These are phyloP conservation scores for Polypedilum vanderplanki DNA, from an alignment of 1,140 invertebrate genomes.

Conservation along the genomic window DNA sequence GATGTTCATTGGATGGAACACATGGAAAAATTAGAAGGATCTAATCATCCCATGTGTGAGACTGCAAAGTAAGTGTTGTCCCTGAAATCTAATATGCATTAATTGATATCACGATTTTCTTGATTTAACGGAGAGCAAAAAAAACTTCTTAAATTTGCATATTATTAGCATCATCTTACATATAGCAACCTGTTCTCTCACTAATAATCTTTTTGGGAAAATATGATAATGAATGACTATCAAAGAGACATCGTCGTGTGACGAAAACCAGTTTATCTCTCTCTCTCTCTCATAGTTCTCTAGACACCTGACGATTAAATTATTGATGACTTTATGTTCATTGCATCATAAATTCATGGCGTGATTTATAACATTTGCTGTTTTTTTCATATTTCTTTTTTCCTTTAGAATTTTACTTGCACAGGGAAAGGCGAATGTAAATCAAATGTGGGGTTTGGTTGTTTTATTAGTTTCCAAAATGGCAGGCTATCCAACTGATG, in stretches of 20 bases:
- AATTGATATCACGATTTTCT: not conserved
- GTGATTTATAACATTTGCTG: not conserved
- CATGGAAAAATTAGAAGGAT: not conserved
- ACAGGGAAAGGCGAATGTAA: not conserved
- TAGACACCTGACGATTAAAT: not conserved
- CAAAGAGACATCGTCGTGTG: not conserved
- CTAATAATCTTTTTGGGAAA: not conserved
- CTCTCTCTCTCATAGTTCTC: not conserved
- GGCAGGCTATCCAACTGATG: not conserved
- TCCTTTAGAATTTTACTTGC: not conserved
- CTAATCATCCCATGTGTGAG: not conserved
- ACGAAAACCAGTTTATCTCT: not conserved
- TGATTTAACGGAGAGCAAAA: not conserved
- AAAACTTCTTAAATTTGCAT: not conserved
- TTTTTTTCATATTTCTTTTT: too few species aligned
- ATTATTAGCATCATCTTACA: not conserved
- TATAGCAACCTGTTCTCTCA: not conserved
- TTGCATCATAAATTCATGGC: not conserved
- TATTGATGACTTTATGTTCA: not conserved
- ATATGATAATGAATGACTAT: not conserved
- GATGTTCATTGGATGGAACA: not conserved
- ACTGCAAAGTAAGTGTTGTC: constrained; percentile 12
- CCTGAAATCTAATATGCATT: not conserved
- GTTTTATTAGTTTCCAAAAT: not conserved
- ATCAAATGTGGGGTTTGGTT: not conserved